These are phyloP conservation scores for Limenitis camilla DNA, from an alignment of 2,888 invertebrate genomes.

Conservation along the genomic window DNA sequence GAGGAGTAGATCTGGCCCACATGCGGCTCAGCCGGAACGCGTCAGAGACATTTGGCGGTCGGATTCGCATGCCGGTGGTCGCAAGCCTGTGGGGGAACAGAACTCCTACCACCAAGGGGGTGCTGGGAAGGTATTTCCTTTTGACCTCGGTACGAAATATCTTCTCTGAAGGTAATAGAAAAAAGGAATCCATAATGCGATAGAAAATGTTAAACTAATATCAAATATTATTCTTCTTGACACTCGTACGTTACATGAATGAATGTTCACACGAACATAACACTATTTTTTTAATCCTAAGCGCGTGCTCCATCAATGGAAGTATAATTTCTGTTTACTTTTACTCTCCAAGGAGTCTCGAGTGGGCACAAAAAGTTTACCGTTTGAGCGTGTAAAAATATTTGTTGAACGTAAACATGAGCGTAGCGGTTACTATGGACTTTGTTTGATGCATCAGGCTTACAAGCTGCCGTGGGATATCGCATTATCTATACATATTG, in stretches of 20 bases:
- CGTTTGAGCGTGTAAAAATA: constrained; percentile 48
- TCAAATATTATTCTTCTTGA: background rate
- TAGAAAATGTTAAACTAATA: no score
- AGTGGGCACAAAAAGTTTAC: constrained; percentile 48
- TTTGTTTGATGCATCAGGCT: constrained; percentile 27
- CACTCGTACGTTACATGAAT: background rate
- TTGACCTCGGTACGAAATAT: no score
- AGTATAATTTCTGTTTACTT: constrained; percentile 68
- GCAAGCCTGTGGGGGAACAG: no score
- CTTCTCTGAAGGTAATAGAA: no score
- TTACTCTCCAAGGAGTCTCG: constrained; percentile 56
- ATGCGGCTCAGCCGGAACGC: no score
- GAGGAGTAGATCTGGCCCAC: no score
- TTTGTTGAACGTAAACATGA: constrained; percentile 49
- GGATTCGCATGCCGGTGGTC: no score
- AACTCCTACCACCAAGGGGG: no score
- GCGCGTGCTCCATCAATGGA: constrained; percentile 61
- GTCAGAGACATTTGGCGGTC: no score
- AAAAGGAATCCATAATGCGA: no score
- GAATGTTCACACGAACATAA: constrained; percentile 5
- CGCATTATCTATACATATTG: background rate
- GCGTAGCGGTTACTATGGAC: constrained; percentile 33
- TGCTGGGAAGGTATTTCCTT: no score
- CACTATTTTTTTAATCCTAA: constrained; percentile 33
- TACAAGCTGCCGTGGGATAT: constrained; percentile 10